Evolutionary conservation across 2,113 vertebrate species (phyloP).

Genomic region (Microcebus tavaratra): DNA sequence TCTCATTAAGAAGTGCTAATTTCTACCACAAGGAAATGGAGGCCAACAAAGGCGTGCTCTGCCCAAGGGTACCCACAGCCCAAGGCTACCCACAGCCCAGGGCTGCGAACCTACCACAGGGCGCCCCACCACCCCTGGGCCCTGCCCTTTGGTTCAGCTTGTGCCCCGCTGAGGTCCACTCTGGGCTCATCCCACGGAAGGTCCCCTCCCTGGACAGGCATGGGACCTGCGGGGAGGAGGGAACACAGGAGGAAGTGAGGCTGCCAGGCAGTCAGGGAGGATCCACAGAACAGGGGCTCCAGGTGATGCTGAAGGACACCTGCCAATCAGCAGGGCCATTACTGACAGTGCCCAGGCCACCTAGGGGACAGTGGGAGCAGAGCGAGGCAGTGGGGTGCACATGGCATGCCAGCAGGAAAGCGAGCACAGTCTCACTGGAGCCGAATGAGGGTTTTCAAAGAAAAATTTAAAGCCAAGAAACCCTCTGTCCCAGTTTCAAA

Average conservation of each 20-base stretch:
- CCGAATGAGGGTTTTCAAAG: not conserved
- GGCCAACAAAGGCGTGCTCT: not conserved
- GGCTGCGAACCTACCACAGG: not conserved
- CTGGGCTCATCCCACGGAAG: not conserved
- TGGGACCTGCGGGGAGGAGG: not conserved
- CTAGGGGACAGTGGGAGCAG: not conserved
- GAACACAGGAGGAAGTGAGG: not conserved
- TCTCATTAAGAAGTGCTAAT: not conserved
- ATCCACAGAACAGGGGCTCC: not conserved
- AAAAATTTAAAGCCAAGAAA: not conserved
- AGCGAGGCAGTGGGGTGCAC: not conserved
- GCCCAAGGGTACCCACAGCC: not conserved
- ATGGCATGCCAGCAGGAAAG: not conserved
- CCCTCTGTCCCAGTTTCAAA: not conserved
- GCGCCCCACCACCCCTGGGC: not conserved
- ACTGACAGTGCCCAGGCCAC: not conserved
- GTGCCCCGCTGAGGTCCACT: accelerated
- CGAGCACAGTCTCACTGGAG: not conserved
- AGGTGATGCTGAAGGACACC: not conserved
- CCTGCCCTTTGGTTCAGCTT: not conserved
- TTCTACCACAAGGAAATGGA: not conserved
- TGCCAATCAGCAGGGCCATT: not conserved
- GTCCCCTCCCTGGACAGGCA: not conserved
- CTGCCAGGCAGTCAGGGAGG: not conserved
- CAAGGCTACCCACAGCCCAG: not conserved